Percentiles rank a stretch among this genome's conserved stretches.
phyloP scores from a whole-genome alignment of 1,140 invertebrate genomes.

The Chlorops oryzae region DNA sequence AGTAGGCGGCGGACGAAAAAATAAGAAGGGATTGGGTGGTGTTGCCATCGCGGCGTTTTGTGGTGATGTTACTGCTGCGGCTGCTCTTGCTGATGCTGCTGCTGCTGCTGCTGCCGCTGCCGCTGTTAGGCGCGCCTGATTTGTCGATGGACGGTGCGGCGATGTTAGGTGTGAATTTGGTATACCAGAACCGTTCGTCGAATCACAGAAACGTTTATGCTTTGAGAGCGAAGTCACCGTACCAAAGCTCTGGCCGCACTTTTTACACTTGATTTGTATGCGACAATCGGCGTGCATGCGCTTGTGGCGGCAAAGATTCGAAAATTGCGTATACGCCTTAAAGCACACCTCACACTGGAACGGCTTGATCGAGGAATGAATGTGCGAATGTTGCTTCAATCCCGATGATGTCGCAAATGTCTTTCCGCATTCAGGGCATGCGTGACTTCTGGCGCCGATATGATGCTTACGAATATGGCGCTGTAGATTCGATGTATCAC shows the following conservation, averaged over 20 bases:
- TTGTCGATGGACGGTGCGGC: conserved; percentile 10
- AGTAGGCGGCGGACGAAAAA: conserved; percentile 51
- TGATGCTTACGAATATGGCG: conserved; percentile 91
- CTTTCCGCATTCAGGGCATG: conserved; percentile 96
- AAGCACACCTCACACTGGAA: conserved; percentile 92
- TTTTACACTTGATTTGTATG: conserved; percentile 82
- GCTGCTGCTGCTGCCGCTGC: conserved; percentile 8
- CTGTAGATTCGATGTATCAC: conserved; percentile 92
- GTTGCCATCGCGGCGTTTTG: conserved; percentile 48
- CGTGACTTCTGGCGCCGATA: conserved; percentile 87
- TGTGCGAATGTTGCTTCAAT: conserved; percentile 98
- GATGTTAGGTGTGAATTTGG: conserved; percentile 1
- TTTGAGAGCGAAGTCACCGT: conserved; percentile 79
- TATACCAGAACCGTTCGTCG: conserved; percentile 53
- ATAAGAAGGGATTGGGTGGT: conserved; percentile 60
- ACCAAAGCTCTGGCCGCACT: conserved; percentile 86
- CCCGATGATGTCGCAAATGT: conserved; percentile 96
- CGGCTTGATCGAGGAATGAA: conserved; percentile 97
- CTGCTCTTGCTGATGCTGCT: conserved; percentile 9
- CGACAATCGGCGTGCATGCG: conserved; percentile 94
- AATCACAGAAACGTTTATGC: conserved; percentile 79
- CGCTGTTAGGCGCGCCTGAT: conserved; percentile 13
- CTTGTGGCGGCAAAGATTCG: conserved; percentile 97
- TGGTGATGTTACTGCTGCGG: conserved; percentile 11
- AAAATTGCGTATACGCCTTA: conserved; percentile 98